Evolutionary conservation across 2,888 invertebrate species (phyloP).

Genomic region (Sesamia inferens): DNA sequence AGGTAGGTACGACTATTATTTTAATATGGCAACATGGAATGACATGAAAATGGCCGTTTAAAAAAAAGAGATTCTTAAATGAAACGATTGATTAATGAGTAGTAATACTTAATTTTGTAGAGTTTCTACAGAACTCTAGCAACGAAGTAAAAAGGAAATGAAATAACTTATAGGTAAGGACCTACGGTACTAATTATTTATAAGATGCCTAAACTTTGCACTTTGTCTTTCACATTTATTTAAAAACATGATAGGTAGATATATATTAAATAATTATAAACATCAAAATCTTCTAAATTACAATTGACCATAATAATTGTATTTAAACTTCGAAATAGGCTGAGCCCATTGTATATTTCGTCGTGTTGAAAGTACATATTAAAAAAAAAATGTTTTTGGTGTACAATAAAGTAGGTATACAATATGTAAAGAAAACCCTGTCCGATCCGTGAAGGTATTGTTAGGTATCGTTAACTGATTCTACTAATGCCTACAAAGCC

Average conservation of each 20-base stretch:
- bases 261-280: not conserved
- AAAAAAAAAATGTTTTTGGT: no score
- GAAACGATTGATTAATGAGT: no score
- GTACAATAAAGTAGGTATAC: no score
- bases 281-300: not conserved
- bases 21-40: slow-evolving; percentile 55
- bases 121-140: not conserved
- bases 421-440: no score
- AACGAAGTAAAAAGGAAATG: not conserved
- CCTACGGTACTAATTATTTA: not conserved
- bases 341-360: no score
- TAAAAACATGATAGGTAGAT: not conserved
- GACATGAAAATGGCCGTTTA: slow-evolving; percentile 23
- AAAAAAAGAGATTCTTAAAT: slow-evolving; percentile 18
- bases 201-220: not conserved
- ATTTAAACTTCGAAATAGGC: no score
- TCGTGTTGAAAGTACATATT: no score
- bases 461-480: no score
- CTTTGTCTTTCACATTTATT: slow-evolving; percentile 19
- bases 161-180: not conserved
- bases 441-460: no score
- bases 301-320: not conserved
- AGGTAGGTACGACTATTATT: slow-evolving; percentile 15
- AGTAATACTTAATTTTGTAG: slow-evolving; percentile 39
- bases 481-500: no score